phyloP scores from a whole-genome alignment of 2,888 invertebrate genomes.

The Volucella inanis region DNA sequence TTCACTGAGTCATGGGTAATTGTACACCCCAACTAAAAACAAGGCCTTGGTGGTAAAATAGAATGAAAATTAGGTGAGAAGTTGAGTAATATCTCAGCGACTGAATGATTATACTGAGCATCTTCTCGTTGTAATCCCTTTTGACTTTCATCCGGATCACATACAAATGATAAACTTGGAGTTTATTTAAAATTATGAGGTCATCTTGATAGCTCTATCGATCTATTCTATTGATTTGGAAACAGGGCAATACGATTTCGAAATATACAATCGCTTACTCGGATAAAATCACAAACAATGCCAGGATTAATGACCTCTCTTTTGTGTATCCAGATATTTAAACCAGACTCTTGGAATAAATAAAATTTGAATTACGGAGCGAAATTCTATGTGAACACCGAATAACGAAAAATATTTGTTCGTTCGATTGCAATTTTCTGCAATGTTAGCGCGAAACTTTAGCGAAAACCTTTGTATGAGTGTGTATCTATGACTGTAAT shows the following conservation, averaged over 20 bases:
- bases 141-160: background rate
- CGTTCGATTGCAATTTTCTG: constrained; percentile 49
- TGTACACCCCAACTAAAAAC: background rate
- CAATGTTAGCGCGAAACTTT: constrained; percentile 46
- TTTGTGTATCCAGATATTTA: constrained; percentile 36
- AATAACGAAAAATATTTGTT: constrained; percentile 32
- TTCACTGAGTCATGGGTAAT: constrained; percentile 15
- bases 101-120: background rate
- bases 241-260: constrained; percentile 36
- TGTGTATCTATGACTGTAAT: constrained; percentile 10
- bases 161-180: background rate
- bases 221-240: constrained; percentile 24
- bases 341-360: constrained; percentile 40
- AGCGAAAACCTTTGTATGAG: background rate
- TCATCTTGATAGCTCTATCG: background rate
- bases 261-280: constrained; percentile 47
- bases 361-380: constrained; percentile 52
- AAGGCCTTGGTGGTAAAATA: background rate
- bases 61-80: background rate
- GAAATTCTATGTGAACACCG: constrained; percentile 14
- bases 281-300: constrained; percentile 34
- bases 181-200: too few relatives aligned
- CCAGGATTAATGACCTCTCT: constrained; percentile 61
- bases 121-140: background rate
- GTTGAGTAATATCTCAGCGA: too few relatives aligned